Evolutionary conservation across 2,888 invertebrate species (phyloP).

Genomic region (Amaurobius ferox): DNA sequence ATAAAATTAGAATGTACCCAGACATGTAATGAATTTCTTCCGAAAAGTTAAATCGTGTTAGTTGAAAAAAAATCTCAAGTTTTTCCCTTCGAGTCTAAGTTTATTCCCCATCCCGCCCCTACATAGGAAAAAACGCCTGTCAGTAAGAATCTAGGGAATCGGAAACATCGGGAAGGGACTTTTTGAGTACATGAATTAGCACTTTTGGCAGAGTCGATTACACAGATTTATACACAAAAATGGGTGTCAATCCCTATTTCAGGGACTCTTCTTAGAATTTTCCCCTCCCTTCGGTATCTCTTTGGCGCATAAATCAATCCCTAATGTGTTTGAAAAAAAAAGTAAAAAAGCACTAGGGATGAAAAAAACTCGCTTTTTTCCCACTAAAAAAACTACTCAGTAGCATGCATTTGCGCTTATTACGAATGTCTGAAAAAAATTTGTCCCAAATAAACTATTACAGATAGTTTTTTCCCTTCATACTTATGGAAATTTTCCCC

Average conservation of each 20-base stretch:
- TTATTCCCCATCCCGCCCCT: background rate
- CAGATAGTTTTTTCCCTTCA: slow-evolving; percentile 30
- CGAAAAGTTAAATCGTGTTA: slow-evolving; percentile 14
- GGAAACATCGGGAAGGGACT: slow-evolving; percentile 40
- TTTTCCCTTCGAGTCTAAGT: background rate
- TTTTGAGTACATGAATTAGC: slow-evolving; percentile 60
- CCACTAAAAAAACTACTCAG: slow-evolving; percentile 28
- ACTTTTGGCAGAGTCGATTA: slow-evolving; percentile 56
- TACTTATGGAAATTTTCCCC: slow-evolving; percentile 50
- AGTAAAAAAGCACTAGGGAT: slow-evolving; percentile 57
- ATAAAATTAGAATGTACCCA: slow-evolving; percentile 1
- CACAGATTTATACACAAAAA: slow-evolving; percentile 39
- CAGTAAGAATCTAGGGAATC: slow-evolving; percentile 12
- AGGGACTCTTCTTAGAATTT: slow-evolving; percentile 17
- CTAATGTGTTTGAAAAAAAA: slow-evolving; percentile 63
- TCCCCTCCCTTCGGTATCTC: slow-evolving; percentile 6
- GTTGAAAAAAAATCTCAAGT: background rate
- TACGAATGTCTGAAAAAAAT: slow-evolving; percentile 5
- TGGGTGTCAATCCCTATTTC: slow-evolving; percentile 32
- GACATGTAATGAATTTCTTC: slow-evolving; percentile 11
- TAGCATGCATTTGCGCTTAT: slow-evolving; percentile 51
- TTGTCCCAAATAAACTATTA: slow-evolving; percentile 47
- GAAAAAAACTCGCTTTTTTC: slow-evolving; percentile 33
- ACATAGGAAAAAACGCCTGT: background rate
- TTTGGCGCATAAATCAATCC: slow-evolving; percentile 59